A percentile compares a stretch with the other conserved stretches of the same genome.
Evolutionary conservation across 2,888 invertebrate species (phyloP).

Genomic region (Lithosia quadra): DNA sequence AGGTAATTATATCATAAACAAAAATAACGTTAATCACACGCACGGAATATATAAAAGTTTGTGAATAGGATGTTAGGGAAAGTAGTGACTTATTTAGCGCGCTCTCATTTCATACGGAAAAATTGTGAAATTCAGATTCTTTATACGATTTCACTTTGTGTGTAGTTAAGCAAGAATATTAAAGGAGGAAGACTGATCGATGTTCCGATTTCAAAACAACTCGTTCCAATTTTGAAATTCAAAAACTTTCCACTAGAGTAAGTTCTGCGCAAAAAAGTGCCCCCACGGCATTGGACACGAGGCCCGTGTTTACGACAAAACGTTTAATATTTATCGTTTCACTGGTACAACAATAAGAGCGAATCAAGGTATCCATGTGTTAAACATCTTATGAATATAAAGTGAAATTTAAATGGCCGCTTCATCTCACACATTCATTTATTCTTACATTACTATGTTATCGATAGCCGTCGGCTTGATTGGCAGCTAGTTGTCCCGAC

Average conservation of each 20-base stretch:
- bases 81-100: constrained; percentile 70
- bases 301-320: constrained; percentile 58
- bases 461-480: constrained; percentile 57
- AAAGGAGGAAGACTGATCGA: constrained; percentile 56
- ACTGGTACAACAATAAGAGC: constrained; percentile 68
- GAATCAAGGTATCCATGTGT: constrained; percentile 71
- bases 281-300: constrained; percentile 57
- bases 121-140: constrained; percentile 69
- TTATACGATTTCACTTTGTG: constrained; percentile 66
- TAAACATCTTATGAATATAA: constrained; percentile 77
- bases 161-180: constrained; percentile 61
- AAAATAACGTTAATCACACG: constrained; percentile 21
- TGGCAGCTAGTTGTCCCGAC: constrained; percentile 51
- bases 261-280: constrained; percentile 58
- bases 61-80: constrained; percentile 70
- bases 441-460: constrained; percentile 54
- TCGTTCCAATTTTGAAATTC: constrained; percentile 60
- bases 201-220: constrained; percentile 64
- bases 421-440: constrained; percentile 69
- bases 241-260: constrained; percentile 64
- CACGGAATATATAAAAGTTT: constrained; percentile 57
- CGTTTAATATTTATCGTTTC: constrained; percentile 79
- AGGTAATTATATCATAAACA: constrained; percentile 25
- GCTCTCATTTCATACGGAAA: constrained; percentile 64
- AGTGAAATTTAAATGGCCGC: constrained; percentile 67